phyloP scores from a whole-genome alignment of 2,797 vertebrate genomes.

The Simalia tracyae region DNA sequence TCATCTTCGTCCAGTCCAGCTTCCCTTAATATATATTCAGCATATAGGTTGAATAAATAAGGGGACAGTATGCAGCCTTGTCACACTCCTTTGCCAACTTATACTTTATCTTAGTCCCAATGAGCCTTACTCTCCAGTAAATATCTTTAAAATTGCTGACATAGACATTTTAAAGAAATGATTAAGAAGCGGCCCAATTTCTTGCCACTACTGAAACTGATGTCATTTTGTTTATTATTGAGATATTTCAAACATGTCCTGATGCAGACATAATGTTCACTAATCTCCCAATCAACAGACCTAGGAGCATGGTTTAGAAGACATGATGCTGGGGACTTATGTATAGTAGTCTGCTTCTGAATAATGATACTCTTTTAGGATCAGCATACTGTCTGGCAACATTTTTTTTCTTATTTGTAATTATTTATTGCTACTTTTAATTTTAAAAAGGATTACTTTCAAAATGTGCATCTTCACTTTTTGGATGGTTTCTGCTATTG shows the following conservation, averaged over 20 bases:
- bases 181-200: background rate
- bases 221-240: background rate
- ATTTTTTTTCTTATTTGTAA: background rate
- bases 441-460: background rate
- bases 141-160: background rate
- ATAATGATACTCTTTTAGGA: background rate
- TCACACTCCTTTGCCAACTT: too few relatives aligned
- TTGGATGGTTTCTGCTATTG: background rate
- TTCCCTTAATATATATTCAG: background rate
- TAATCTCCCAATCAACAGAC: background rate
- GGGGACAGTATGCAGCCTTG: too few relatives aligned
- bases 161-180: background rate
- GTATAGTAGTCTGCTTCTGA: background rate
- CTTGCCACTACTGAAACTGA: background rate
- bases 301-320: background rate
- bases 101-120: background rate
- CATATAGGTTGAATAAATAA: background rate
- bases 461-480: background rate
- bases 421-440: background rate
- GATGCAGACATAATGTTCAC: background rate
- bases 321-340: background rate
- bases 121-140: background rate
- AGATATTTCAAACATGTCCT: background rate
- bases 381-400: conserved; percentile 7
- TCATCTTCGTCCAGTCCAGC: background rate